These are phyloP conservation scores for Trichechus manatus DNA, from an alignment of 2,113 vertebrate genomes.

Conservation along the genomic window DNA sequence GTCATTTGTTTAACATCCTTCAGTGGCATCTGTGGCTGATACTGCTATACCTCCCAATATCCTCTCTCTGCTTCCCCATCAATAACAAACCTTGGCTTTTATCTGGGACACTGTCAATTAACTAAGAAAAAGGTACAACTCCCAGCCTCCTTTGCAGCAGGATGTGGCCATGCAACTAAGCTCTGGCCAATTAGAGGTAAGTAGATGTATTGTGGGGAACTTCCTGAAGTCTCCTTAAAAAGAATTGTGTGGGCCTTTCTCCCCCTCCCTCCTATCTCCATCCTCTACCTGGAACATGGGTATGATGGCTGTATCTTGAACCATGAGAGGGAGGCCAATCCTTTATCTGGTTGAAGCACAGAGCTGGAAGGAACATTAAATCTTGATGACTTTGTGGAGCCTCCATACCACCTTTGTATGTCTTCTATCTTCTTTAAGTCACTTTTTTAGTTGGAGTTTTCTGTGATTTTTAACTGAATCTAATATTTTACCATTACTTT, in stretches of 20 bases:
- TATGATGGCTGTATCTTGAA: not conserved
- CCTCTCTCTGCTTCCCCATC: not conserved
- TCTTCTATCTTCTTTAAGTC: not conserved
- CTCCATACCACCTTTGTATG: not conserved
- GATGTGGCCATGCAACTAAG: not conserved
- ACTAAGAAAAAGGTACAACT: not conserved
- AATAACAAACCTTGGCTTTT: not conserved
- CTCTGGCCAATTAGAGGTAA: not conserved
- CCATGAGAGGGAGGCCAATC: not conserved
- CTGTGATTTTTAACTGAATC: not conserved
- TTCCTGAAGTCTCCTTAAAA: not conserved
- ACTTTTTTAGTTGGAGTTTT: not conserved
- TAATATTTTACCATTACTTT: not conserved
- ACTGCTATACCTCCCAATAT: not conserved
- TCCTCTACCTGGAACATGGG: not conserved
- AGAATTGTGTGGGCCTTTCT: not conserved
- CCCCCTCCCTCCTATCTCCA: fast-evolving
- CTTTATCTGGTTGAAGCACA: not conserved
- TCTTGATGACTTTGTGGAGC: not conserved
- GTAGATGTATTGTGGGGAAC: not conserved
- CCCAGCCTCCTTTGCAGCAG: not conserved
- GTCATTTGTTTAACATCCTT: not conserved
- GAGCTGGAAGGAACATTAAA: not conserved
- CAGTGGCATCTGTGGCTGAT: not conserved
- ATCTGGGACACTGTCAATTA: not conserved